Evolutionary conservation across 2,113 vertebrate species (phyloP), one percentile per base, ranked within the genome.

Genomic region (Odobenus rosmarus): DNA sequence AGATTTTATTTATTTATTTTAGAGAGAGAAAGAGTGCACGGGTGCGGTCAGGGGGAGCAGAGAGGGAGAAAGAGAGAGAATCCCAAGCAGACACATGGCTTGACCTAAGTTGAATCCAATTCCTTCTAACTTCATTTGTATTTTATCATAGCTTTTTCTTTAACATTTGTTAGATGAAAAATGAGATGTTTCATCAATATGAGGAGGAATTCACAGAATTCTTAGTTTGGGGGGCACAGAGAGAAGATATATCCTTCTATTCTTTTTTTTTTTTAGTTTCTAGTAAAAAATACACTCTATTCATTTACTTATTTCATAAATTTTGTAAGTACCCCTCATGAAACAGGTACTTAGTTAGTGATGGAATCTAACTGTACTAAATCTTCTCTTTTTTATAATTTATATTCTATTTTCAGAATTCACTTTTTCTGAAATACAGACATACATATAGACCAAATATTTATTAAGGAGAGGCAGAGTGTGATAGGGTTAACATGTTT

Each of bases 21-120:
- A 69, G 67, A 69, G 67, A 69, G 67, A 69, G 33, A 36, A 69
- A 69, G 18, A 36, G 18, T 18, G 15, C 67, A 69, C 0, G 0
- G 18, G 4, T 36, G 18, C 1, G 1, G 5, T 3, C 4, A 36
- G 18, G n/a, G 16, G 67, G 18, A 69, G 67, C 4, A 18, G 13
- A 69, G 33, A 36, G 1, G 1, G 0, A 21, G 64, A 69, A 16
- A 7, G 64, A 69, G 67, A 4, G 7, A 10, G 18, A 36, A n/a
- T 69, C 67, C 67, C n/a, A 69, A 69, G 67, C 16, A 69, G 33
- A 69, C 33, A 36, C 33, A 19, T 0, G 8, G 67, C 18, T 69
- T 69, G 67, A 69, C 18, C 18, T 36, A 18, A 69, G 33, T 16
- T 19, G 16, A 69, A n/a, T 69, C 16, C 64, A 64, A 62, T 72